Percentiles rank a stretch among this genome's conserved stretches.
Conservation (phyloP, 2,888 invertebrate species). For the Dynastes tityus region DNA sequence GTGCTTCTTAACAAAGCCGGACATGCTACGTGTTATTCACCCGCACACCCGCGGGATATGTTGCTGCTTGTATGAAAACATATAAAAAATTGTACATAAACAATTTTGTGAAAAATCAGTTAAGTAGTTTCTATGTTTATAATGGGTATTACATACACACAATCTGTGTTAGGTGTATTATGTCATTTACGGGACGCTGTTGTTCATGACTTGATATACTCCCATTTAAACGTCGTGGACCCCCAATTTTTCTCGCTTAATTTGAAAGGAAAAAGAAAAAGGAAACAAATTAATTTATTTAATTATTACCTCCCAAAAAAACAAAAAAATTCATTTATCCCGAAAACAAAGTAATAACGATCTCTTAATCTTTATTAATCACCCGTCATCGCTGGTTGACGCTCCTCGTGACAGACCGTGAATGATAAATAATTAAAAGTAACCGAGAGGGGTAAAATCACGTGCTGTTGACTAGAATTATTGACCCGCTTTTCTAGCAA, state of each 20-base stretch:
- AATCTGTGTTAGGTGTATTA: too few relatives aligned
- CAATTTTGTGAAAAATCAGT: too few relatives aligned
- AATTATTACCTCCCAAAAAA: not conserved
- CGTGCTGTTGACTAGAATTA: constrained; percentile 40
- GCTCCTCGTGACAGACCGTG: not conserved
- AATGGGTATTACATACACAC: too few relatives aligned
- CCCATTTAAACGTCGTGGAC: too few relatives aligned
- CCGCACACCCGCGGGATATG: too few relatives aligned
- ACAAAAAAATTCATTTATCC: not conserved
- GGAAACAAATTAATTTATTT: not conserved
- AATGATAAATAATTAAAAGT: constrained; percentile 43
- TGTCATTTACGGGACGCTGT: too few relatives aligned
- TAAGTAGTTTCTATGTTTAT: too few relatives aligned
- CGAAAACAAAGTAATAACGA: not conserved
- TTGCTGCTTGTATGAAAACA: too few relatives aligned
- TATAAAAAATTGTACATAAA: too few relatives aligned
- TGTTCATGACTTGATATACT: too few relatives aligned
- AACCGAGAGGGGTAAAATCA: constrained; percentile 42
- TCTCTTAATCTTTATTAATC: constrained; percentile 6
- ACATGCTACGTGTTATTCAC: too few relatives aligned
- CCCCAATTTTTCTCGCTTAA: not conserved
- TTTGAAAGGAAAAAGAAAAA: not conserved
- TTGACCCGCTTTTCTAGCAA: constrained; percentile 45
- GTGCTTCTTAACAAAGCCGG: too few relatives aligned
- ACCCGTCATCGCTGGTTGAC: not conserved